Evolutionary conservation across 2,888 invertebrate genomes (phyloP).

Genomic region (Bruchidius siliquastri): DNA sequence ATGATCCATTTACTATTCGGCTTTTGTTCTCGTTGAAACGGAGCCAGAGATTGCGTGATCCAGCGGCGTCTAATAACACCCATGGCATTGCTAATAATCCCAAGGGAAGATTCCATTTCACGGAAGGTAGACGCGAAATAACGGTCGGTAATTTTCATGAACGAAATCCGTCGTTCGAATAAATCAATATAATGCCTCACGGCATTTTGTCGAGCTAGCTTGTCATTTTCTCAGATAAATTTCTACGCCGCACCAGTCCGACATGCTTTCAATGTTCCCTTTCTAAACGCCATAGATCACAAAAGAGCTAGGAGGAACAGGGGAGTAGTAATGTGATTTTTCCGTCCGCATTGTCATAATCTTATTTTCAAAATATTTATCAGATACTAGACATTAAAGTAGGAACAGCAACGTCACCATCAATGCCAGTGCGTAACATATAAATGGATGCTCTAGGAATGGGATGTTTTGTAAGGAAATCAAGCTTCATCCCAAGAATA

Average conservation of each 20-base stretch:
- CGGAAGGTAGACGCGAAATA: neutral
- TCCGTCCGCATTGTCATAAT: no score
- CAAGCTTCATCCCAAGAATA: no score
- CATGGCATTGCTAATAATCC: neutral
- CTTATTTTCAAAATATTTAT: no score
- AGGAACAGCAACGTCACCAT: no score
- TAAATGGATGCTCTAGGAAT: no score
- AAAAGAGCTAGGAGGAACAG: no score
- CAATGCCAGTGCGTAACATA: no score
- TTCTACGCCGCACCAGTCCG: neutral
- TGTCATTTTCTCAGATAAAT: neutral
- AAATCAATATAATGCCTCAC: neutral
- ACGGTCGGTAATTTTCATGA: neutral
- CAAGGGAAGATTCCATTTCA: neutral
- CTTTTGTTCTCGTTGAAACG: no score
- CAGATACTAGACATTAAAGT: no score
- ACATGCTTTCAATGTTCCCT: neutral
- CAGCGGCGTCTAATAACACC: neutral
- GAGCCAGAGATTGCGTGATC: neutral
- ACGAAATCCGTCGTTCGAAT: neutral
- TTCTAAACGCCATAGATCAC: neutral
- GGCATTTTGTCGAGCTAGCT: neutral
- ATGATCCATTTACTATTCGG: no score
- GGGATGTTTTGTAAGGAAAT: no score
- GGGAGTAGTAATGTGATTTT: no score